Base-by-base conservation (phyloP, 1,140 invertebrate genomes). In the Aphis craccivora region DNA sequence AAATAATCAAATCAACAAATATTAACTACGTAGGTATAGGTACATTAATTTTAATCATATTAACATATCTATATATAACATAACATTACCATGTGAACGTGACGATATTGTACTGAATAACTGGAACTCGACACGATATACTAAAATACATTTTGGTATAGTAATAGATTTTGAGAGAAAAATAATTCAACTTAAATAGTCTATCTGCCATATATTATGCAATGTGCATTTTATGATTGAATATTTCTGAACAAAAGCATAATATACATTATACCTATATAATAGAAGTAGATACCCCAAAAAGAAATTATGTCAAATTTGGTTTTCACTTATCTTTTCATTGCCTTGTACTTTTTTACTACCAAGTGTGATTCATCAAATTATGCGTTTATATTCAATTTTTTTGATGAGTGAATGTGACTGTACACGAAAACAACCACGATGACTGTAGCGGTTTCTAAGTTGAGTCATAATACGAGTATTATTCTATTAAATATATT, bases 311-410 rank as follows among this genome's bases (percentile, higher is more conserved):
- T 43, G n/a, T 9, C n/a, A 20, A 43, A 22, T 89, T 22, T 22
- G 35, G 87, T 51, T 37, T 81, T 35, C 8, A 4, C n/a, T 18
- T 35, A n/a, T 89, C 7, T 40, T 25, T 14, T 40, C 35, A 1
- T 37, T n/a, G n/a, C 18, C 14, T 51, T 51, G 11, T 9, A 84
- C 84, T 35, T n/a, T 35, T 53, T 8, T n/a, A 4, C 48, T 53
- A n/a, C n/a, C n/a, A n/a, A 18, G 88, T 90, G 88, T 90, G 88
- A 90, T 40, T 90, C 88, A 90, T 90, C 51, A 40, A 55, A 90
- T 25, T 14, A 37, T 23, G 23, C n/a, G 30, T 51, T 53, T 37
- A 23, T 48, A 35, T 55, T 87, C 11, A 35, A 11, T 30, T 14
- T 90, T 40, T 22, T 30, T 2, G 88, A 55, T 40, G 25, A 53